These are phyloP conservation scores for Aptenodytes forsteri DNA, from an alignment of 2,113 vertebrate genomes.

Conservation along the genomic window DNA sequence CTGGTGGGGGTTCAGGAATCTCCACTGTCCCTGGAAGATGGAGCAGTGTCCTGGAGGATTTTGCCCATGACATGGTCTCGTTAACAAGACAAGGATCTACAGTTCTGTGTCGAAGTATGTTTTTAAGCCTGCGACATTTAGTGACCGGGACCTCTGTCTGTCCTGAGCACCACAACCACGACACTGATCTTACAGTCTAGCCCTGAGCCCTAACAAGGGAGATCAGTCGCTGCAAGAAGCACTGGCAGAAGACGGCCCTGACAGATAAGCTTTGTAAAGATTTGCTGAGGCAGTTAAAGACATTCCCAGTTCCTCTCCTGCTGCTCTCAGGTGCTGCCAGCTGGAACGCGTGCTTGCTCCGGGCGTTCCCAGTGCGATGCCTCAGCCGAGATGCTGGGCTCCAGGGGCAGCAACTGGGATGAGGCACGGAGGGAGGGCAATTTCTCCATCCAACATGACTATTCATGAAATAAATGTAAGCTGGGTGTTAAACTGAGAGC, in stretches of 20 bases:
- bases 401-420: not conserved
- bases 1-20: not conserved
- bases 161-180: not conserved
- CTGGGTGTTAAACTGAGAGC: not conserved
- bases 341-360: rapidly evolving
- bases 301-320: not conserved
- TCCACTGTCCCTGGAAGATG: not conserved
- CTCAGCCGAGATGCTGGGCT: not conserved
- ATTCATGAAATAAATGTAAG: not conserved
- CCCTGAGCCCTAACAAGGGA: not conserved
- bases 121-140: not conserved
- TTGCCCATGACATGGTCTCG: not conserved
- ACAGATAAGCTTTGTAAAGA: not conserved
- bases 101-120: not conserved
- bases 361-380: rapidly evolving
- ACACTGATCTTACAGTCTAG: not conserved
- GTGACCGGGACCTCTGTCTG: not conserved
- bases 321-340: not conserved
- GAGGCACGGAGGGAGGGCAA: not conserved
- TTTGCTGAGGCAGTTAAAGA: not conserved
- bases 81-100: not conserved
- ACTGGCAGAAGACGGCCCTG: rapidly evolving
- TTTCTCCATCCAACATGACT: not conserved
- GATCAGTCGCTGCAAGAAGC: not conserved
- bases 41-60: not conserved